phyloP scores from a whole-genome alignment of 2,888 invertebrate genomes.

The Argyresthia albistria region DNA sequence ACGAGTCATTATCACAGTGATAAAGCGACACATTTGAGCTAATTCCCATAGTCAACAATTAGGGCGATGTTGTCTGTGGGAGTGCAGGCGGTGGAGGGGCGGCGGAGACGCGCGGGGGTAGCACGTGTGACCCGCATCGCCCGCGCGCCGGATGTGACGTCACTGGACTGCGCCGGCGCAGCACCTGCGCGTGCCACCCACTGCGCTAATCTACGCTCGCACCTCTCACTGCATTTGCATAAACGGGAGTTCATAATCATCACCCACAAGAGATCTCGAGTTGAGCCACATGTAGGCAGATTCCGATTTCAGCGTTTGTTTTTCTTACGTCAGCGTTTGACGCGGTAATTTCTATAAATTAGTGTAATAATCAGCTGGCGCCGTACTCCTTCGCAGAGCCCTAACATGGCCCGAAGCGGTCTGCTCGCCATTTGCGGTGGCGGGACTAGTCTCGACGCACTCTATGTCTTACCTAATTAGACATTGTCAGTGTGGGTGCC shows the following conservation, averaged over 20 bases:
- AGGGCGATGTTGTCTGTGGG: constrained; percentile 19
- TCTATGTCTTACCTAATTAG: constrained; percentile 54
- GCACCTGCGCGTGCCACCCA: constrained; percentile 30
- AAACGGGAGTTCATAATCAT: neutral
- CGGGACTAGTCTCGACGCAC: neutral
- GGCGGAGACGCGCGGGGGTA: constrained; percentile 25
- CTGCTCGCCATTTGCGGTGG: constrained; percentile 47
- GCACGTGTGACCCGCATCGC: constrained; percentile 68
- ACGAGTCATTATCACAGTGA: constrained; percentile 47
- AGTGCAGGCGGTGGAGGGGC: constrained; percentile 13
- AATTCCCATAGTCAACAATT: constrained; percentile 67
- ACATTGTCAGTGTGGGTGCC: constrained; percentile 52
- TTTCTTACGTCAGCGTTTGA: neutral
- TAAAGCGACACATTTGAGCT: constrained; percentile 54
- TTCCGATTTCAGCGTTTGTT: neutral
- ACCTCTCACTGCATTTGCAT: constrained; percentile 9
- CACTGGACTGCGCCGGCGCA: constrained; percentile 16
- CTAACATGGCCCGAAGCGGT: constrained; percentile 41
- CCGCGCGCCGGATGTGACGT: constrained; percentile 47
- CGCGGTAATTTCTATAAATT: neutral
- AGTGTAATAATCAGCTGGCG: constrained; percentile 18
- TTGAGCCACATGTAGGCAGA: neutral
- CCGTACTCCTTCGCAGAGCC: constrained; percentile 47
- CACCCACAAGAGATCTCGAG: neutral
- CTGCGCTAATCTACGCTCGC: constrained; percentile 14